Percentiles rank a stretch among this genome's conserved stretches.
These are phyloP conservation scores for Phataginus tricuspis DNA, from an alignment of 2,797 vertebrate genomes.

Conservation along the genomic window DNA sequence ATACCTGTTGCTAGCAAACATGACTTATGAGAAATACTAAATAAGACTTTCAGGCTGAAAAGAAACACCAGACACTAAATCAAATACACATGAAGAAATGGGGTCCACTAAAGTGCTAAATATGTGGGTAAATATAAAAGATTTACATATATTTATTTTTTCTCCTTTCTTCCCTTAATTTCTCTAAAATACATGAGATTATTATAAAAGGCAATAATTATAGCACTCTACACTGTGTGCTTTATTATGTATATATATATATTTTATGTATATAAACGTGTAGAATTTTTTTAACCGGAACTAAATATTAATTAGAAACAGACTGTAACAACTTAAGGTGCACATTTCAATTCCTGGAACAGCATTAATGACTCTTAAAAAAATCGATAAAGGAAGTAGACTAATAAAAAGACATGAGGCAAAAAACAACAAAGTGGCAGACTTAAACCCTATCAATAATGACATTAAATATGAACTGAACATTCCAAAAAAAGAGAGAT, in stretches of 20 bases:
- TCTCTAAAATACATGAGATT: background rate
- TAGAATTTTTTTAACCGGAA: background rate
- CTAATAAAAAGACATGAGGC: background rate
- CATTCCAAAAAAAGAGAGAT: background rate
- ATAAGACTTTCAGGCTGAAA: background rate
- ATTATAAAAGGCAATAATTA: background rate
- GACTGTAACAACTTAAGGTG: background rate
- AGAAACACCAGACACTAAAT: background rate
- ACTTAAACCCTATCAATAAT: background rate
- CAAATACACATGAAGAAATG: background rate
- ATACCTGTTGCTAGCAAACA: background rate
- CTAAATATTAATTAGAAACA: background rate
- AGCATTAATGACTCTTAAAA: background rate
- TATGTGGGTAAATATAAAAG: background rate
- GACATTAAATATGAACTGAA: background rate
- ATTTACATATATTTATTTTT: background rate
- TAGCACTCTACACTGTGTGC: background rate
- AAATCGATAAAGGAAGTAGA: background rate
- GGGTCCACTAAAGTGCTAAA: background rate
- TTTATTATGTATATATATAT: background rate
- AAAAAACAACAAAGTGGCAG: background rate
- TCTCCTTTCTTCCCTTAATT: background rate
- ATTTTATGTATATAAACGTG: too few species aligned
- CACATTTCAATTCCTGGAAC: background rate
- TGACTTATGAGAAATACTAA: background rate